Evolutionary conservation across 2,888 invertebrate genomes (phyloP), one percentile per base, ranked within the genome.

Genomic region (Pegoplata infirma): DNA sequence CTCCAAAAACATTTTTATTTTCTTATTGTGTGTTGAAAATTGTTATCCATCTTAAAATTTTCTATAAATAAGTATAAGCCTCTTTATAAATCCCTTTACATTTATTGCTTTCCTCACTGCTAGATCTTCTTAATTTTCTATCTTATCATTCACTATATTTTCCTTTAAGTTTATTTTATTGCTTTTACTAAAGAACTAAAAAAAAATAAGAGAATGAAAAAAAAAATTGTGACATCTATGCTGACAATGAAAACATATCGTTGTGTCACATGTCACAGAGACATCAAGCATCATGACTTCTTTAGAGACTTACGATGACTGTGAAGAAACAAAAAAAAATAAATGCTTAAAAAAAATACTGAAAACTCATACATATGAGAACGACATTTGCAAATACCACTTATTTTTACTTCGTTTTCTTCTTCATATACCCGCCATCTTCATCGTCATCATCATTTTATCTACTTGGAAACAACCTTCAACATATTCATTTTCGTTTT

Each of bases 191-290:
- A n/a, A n/a, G n/a, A 36, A 32, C 8, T 3, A 63, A 46, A 69
- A 8, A 76, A 56, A 46, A 32, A 23, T 6, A 17, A 19, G 36
- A 44, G 46, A 61, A 71, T 59, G 25, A 56, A 56, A 40, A 25
- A 28, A 61, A 56, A 46, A 40, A 71, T 28, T 59, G 68, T 80
- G 76, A 80, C 73, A 73, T 69, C 64, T 73, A 80, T 73, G 72
- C 73, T 76, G 80, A 80, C 80, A 73, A 73, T 66, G 75, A 76
- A 76, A 76, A 76, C 73, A 80, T 80, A 73, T 76, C 76, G 68
- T 69, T 80, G 76, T 80, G 80, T 80, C 80, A 80, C 76, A 80
- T 80, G 80, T 73, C 79, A 75, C 56, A 71, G 63, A 69, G 69
- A 16, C 69, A 74, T 78, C 79, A 79, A 68, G 23, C 55, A 66